A percentile compares a stretch with the other conserved stretches of the same genome.
Evolutionary conservation across 2,888 invertebrate genomes (phyloP).

Genomic region (Synergus japonicus): DNA sequence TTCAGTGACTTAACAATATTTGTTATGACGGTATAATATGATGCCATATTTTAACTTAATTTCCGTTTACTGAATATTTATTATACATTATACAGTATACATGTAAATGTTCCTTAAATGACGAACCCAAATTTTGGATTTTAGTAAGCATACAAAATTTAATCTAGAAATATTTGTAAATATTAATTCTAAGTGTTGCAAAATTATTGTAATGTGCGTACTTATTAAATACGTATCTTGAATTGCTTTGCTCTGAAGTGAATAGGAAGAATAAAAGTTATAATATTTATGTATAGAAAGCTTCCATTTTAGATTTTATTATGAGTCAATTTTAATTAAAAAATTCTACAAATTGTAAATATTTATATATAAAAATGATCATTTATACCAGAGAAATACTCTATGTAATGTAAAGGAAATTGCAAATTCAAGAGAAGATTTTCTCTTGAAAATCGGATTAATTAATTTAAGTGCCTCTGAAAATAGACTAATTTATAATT

Average conservation of each 20-base stretch:
- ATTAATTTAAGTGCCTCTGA: neutral
- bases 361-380: neutral
- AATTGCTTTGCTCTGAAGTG: neutral
- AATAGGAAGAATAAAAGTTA: neutral
- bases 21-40: neutral
- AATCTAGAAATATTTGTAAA: conserved; percentile 10
- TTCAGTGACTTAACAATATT: neutral
- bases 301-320: neutral
- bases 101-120: neutral
- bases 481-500: neutral
- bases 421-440: neutral
- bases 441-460: neutral
- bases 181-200: neutral
- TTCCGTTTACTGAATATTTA: neutral
- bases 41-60: conserved; percentile 23
- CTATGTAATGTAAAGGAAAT: neutral
- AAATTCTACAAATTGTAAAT: neutral
- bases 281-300: neutral
- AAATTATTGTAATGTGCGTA: neutral
- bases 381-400: neutral
- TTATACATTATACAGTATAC: neutral
- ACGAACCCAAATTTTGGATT: neutral
- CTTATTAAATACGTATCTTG: neutral
- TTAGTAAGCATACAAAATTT: neutral
- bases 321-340: neutral